Evolutionary conservation across 1,140 invertebrate species (phyloP), one percentile per base, ranked within the genome.

Genomic region (Eciton burchellii): DNA sequence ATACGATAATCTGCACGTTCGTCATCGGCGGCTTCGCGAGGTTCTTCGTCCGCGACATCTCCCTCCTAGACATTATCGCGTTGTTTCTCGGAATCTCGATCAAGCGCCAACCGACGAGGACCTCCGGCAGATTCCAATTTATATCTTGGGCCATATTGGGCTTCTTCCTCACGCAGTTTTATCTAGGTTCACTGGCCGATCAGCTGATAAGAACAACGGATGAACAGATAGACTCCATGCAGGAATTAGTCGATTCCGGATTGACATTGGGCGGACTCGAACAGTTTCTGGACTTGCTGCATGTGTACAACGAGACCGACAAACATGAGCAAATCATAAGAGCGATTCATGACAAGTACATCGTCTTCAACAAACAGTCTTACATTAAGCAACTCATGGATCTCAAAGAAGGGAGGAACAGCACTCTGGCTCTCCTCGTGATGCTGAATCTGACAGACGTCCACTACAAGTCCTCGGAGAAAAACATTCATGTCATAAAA

Each of bases 81-180:
- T 6, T 93, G 24, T 74, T 93, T 24, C 49, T 93, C 0, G 90
- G 90, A 0, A 62, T 89, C 0, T 24, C 88, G 0, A 84, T 86
- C 74, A 43, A 66, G 2, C 83, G 82, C 6, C 90, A 92, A 45
- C 93, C 93, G 0, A 68, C 14, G 0, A 87, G 52, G 45, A 12
- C 83, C 0, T 92, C 92, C 0, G 73, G 82, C 0, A 84, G 90
- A 57, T 81, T 93, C 1, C 84, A 90, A 2, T 93, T 90, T 21
- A 79, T 93, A 16, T 89, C 91, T 11, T 93, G 92, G 91, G 73
- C 86, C 0, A 24, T 93, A 0, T 93, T 91, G 26, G 91, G 92
- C 2, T 91, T 90, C 41, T 87, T 93, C n/a, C 59, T 93, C 0
- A 83, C 88, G 16, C 92, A 93, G 52, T 85, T 89, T 45, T 93